phyloP scores from a whole-genome alignment of 2,888 invertebrate species.

The Tanaodytes sp. region DNA sequence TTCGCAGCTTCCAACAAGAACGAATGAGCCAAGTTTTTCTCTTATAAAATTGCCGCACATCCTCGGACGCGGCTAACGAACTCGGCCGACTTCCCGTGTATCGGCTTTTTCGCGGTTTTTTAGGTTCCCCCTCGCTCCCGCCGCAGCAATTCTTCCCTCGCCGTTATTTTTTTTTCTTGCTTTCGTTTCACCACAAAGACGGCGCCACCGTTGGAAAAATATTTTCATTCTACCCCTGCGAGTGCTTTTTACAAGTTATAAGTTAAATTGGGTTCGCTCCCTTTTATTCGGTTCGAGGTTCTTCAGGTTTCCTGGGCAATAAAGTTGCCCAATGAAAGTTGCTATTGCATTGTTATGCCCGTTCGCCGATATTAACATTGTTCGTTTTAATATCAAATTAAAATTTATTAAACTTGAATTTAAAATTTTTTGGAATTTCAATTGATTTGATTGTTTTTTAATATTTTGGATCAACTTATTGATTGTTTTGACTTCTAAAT shows the following conservation, averaged over 20 bases:
- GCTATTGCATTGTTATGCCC: too few relatives aligned
- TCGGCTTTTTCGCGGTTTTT: constrained; percentile 28
- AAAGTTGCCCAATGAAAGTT: too few relatives aligned
- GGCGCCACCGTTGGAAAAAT: constrained; percentile 19
- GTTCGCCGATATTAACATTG: neutral
- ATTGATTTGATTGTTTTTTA: too few relatives aligned
- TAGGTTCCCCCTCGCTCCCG: constrained; percentile 6
- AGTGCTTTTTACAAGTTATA: constrained; percentile 29
- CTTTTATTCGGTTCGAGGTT: too few relatives aligned
- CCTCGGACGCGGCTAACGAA: constrained; percentile 42
- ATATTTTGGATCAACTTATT: too few relatives aligned
- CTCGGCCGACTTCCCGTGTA: constrained; percentile 18
- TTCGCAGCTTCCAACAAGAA: constrained; percentile 55
- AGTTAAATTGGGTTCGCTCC: too few relatives aligned
- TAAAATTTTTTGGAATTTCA: too few relatives aligned
- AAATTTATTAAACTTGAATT: too few relatives aligned
- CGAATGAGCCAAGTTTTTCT: constrained; percentile 57
- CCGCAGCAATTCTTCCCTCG: neutral
- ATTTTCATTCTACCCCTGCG: constrained; percentile 28
- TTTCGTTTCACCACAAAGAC: constrained; percentile 1
- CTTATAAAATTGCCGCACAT: constrained; percentile 58
- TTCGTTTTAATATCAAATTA: neutral
- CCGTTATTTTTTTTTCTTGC: too few relatives aligned
- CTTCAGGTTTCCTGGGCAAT: too few relatives aligned
- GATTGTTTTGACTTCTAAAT: too few relatives aligned